These are phyloP conservation scores for Scomber colias DNA, from an alignment of 2,113 vertebrate genomes.

Conservation along the genomic window DNA sequence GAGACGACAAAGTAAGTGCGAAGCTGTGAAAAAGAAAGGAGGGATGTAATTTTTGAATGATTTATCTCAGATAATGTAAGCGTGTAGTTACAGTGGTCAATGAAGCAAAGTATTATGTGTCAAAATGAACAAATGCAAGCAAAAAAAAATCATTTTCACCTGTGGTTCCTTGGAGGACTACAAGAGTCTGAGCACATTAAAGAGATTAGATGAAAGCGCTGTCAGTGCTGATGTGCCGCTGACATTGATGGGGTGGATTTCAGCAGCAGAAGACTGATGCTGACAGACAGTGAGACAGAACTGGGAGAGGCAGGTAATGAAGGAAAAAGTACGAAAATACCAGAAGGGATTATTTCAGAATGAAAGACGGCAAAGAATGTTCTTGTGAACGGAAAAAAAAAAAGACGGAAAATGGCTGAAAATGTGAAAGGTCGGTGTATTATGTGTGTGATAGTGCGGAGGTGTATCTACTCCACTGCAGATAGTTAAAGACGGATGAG, in stretches of 20 bases:
- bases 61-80: conserved; percentile 44
- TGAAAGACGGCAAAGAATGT: conserved; percentile 11
- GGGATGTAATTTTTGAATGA: conserved; percentile 21
- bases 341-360: conserved; percentile 48
- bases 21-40: not conserved
- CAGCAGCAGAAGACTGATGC: conserved; percentile 39
- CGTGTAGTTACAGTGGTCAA: conserved; percentile 37
- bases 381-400: not conserved
- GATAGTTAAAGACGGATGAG: conserved; percentile 53
- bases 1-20: not conserved
- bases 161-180: conserved; percentile 29
- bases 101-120: conserved; percentile 61
- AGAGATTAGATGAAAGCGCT: conserved; percentile 76
- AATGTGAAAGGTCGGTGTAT: conserved; percentile 37
- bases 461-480: conserved; percentile 49
- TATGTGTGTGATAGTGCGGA: conserved; percentile 22
- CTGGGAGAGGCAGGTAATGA: conserved; percentile 41
- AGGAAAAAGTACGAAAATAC: conserved; percentile 35
- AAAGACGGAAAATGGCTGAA: conserved; percentile 27
- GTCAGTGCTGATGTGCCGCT: conserved; percentile 67
- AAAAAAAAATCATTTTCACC: conserved; percentile 46
- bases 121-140: conserved; percentile 64
- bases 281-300: conserved; percentile 48
- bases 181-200: conserved; percentile 68
- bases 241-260: conserved; percentile 67